phyloP scores from a whole-genome alignment of 2,888 invertebrate species.

The Sesia bembeciformis region DNA sequence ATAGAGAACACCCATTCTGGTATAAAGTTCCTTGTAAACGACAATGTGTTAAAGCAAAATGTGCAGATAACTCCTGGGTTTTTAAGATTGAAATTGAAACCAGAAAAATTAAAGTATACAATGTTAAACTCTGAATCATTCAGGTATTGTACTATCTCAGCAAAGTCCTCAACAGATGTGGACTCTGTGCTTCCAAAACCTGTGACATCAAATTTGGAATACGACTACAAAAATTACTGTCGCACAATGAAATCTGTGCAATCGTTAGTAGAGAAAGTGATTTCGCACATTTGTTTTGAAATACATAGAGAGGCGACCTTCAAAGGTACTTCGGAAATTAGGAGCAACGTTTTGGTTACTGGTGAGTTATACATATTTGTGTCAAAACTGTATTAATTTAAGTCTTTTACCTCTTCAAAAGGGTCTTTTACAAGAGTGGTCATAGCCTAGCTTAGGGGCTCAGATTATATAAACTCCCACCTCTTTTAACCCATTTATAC shows the following conservation, averaged over 20 bases:
- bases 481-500: no score
- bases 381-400: no score
- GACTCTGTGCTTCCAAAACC: slow-evolving; percentile 39
- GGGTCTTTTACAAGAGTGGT: no score
- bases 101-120: slow-evolving; percentile 60
- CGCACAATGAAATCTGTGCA: slow-evolving; percentile 70
- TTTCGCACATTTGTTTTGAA: slow-evolving; percentile 52
- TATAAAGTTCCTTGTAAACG: slow-evolving; percentile 71
- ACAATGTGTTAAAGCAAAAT: slow-evolving; percentile 62
- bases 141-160: slow-evolving; percentile 60
- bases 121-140: slow-evolving; percentile 68
- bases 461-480: no score
- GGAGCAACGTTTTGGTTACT: slow-evolving; percentile 58
- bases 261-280: slow-evolving; percentile 38
- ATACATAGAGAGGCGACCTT: slow-evolving; percentile 56
- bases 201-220: slow-evolving; percentile 33
- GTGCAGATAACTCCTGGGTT: slow-evolving; percentile 41
- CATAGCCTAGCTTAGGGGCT: no score
- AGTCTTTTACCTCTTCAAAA: no score
- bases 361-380: slow-evolving; percentile 28
- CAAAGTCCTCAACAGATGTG: slow-evolving; percentile 38
- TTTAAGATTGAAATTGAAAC: slow-evolving; percentile 55
- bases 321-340: slow-evolving; percentile 53
- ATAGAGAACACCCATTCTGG: slow-evolving; percentile 60
- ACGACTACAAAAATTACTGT: slow-evolving; percentile 57